Evolutionary conservation across 2,797 vertebrate genomes (phyloP), one percentile per base, ranked within the genome.

Genomic region (Sebastes iracundus): DNA sequence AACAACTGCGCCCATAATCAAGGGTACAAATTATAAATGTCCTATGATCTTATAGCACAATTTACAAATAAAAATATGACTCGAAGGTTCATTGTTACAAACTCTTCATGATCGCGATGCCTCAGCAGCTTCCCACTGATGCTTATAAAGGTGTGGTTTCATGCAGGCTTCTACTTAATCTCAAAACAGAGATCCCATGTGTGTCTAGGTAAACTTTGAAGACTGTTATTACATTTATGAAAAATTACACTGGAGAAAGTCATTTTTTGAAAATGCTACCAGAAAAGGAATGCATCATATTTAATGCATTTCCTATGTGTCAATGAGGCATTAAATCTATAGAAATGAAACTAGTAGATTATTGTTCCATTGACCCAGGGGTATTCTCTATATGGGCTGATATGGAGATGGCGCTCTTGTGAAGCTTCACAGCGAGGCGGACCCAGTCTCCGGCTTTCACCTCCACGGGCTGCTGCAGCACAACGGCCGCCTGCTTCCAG

Each of bases 401-500:
- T 77, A 99, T 97, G 73, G 97, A 98, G 82, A 99, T 96, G 77
- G 95, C 98, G 94, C 97, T 99, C 90, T 98, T 99, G 85, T 97
- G 97, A 59, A 98, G 95, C 78, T 96, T 96, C 69, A 99, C 90
- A 0, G 81, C 79, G 10, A 99, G 97, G 9, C 88, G 30, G 67
- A 99, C 94, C 88, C 96, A 96, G 69, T 98, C 96, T 59, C 97
- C 97, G 2, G 33, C 82, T 20, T 87, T 88, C 28, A 99, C 98
- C 52, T 90, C 83, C 77, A 99, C 91, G 3, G 98, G 97, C 46
- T 95, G 90, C 75, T 97, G 96, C 20, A 99, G 93, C 80, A 99
- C 97, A 55, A 96, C 97, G 0, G 98, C 98, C 0, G 97, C 99
- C 92, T 99, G 98, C 89, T 98, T 99, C 98, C 98, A 99, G 93